These are phyloP conservation scores for Oryzaephilus surinamensis DNA, from an alignment of 1,140 invertebrate genomes.

Conservation along the genomic window DNA sequence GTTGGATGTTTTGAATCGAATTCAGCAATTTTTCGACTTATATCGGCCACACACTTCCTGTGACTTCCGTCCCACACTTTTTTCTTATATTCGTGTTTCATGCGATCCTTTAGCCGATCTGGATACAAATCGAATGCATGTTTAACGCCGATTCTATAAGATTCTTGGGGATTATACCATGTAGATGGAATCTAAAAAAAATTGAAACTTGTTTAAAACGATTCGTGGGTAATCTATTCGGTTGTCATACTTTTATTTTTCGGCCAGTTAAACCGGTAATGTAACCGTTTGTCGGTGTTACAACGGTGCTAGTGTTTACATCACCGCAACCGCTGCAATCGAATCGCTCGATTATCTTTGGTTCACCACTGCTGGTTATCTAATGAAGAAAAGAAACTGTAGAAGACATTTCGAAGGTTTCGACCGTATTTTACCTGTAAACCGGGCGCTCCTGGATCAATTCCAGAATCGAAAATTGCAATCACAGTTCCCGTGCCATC, in stretches of 20 bases:
- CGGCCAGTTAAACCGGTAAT: conserved; percentile 81
- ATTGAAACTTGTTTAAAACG: no score
- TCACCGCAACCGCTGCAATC: conserved; percentile 94
- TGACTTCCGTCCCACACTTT: conserved; percentile 77
- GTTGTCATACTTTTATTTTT: conserved; percentile 80
- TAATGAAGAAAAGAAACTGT: no score
- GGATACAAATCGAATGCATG: conserved; percentile 82
- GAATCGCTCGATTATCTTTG: conserved; percentile 89
- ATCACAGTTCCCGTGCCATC: conserved; percentile 88
- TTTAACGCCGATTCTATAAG: conserved; percentile 80
- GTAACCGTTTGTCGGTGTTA: conserved; percentile 60
- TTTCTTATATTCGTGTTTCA: conserved; percentile 74
- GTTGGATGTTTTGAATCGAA: conserved; percentile 54
- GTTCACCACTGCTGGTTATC: conserved; percentile 76
- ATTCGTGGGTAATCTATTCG: no score
- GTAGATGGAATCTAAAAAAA: conserved; percentile 62
- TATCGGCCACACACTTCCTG: conserved; percentile 66
- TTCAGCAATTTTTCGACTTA: conserved; percentile 58
- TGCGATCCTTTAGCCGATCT: conserved; percentile 65
- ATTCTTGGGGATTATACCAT: conserved; percentile 76
- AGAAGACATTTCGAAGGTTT: conserved; percentile 1
- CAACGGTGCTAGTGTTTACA: conserved; percentile 78
- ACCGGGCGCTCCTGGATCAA: conserved; percentile 90
- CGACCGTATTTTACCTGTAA: conserved; percentile 81
- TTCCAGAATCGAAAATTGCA: conserved; percentile 94